These are phyloP conservation scores for Diabrotica virgifera DNA, from an alignment of 1,140 invertebrate species.

Conservation along the genomic window DNA sequence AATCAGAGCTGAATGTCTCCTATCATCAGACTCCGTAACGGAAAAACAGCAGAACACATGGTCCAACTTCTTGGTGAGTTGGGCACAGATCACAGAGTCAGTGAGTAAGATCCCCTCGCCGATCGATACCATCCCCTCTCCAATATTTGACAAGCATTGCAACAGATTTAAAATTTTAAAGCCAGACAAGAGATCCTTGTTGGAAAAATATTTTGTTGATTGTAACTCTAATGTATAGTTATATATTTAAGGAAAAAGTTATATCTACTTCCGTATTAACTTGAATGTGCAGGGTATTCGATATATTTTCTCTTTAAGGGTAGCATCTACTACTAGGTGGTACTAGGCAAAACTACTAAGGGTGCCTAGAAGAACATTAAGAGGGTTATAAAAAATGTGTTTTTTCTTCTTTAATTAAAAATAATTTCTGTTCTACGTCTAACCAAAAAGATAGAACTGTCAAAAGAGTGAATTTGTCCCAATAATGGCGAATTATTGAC, in stretches of 20 bases:
- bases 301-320: too few relatives aligned
- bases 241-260: not conserved
- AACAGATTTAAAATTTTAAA: conserved; percentile 37
- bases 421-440: too few relatives aligned
- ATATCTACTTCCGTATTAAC: conserved; percentile 8
- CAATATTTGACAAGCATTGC: conserved; percentile 40
- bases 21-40: conserved; percentile 35
- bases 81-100: conserved; percentile 35
- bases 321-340: too few relatives aligned
- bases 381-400: too few relatives aligned
- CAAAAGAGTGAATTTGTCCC: too few relatives aligned
- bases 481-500: too few relatives aligned
- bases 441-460: too few relatives aligned
- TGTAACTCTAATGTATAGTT: not conserved
- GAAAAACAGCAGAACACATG: conserved; percentile 40
- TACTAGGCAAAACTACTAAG: too few relatives aligned
- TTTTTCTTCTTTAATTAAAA: too few relatives aligned
- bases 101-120: conserved; percentile 38
- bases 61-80: conserved; percentile 38
- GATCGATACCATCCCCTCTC: conserved; percentile 39
- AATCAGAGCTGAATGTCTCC: conserved; percentile 39
- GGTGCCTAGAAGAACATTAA: too few relatives aligned
- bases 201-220: conserved; percentile 39
- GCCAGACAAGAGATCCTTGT: conserved; percentile 32
- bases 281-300: not conserved